Base-by-base conservation (phyloP, 1,140 invertebrate genomes). In the Orius laevigatus region DNA sequence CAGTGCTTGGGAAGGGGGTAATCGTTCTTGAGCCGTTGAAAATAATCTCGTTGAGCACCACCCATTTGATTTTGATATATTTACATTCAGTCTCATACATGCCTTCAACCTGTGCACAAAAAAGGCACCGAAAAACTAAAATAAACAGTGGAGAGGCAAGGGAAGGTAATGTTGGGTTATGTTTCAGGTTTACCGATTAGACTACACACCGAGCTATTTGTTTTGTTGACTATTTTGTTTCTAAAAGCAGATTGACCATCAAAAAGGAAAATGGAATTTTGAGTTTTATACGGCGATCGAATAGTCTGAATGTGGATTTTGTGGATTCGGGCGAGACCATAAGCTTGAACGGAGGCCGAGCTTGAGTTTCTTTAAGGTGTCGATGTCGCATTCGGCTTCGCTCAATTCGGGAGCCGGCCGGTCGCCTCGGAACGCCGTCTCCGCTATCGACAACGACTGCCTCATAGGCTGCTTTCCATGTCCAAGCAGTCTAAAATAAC, bases 311-410 rank as follows among this genome's bases (percentile, higher is more conserved):
- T 56, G 55, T 18, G 50, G 56, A 20, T 48, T 53, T 12, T 46
- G 60, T 49, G 49, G 55, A 25, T 39, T 54, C 10, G 79, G 78
- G 51, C 75, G 68, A 12, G 78, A 79, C 79, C 79, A 81, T 6
- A 81, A 64, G n/a, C 76, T 76, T 31, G 76, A 79, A 43, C 76
- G 65, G 54, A 78, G 63, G 4, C 78, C 78, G 35, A 81, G 64
- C 63, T 81, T 81, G 33, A 81, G 62, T 61, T 81, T 81, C 59
- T 81, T 81, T 45, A 81, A 59, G n/a, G 78, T 79, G 56, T 81
- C 79, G 60, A 79, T 76, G 65, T 81, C 79, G 64, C 76, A 79
- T 61, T 81, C 78, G 31, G 76, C 75, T 57, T 79, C 76, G 56
- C 74, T 75, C 43, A 78, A 61, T 58, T 79, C 76, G 45, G 65